phyloP scores from a whole-genome alignment of 1,140 invertebrate genomes.

The Euschistus heros region DNA sequence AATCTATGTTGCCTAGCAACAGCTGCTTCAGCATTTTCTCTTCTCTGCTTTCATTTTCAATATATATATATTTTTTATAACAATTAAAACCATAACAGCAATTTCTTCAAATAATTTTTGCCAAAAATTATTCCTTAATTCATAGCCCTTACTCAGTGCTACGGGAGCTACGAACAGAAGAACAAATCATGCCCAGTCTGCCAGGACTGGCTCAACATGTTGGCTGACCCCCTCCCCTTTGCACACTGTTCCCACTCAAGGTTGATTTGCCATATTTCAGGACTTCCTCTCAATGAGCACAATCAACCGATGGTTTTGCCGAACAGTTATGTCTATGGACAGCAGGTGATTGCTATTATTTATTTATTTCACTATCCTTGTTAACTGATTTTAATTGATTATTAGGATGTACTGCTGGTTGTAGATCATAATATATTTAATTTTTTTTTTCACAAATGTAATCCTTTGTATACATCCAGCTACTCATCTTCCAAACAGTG shows the following conservation, averaged over 20 bases:
- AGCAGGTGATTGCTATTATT: slow-evolving; percentile 63
- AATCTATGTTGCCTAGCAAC: too few species aligned
- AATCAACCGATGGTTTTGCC: slow-evolving; percentile 97
- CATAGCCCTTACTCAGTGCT: slow-evolving; percentile 49
- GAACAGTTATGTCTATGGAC: slow-evolving; percentile 96
- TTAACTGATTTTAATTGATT: too few species aligned
- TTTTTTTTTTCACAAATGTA: neutral
- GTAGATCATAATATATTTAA: neutral
- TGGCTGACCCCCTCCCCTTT: slow-evolving; percentile 79
- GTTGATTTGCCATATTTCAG: slow-evolving; percentile 83
- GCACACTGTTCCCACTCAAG: slow-evolving; percentile 93
- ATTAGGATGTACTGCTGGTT: too few species aligned
- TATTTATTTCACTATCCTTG: too few species aligned
- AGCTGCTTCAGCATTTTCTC: too few species aligned
- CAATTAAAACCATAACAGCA: too few species aligned
- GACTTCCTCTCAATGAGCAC: slow-evolving; percentile 89
- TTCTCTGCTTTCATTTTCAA: too few species aligned
- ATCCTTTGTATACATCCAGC: too few species aligned
- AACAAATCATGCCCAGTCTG: slow-evolving; percentile 92
- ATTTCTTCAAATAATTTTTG: neutral
- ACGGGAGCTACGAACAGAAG: slow-evolving; percentile 46
- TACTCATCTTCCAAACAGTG: too few species aligned
- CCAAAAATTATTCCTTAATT: neutral
- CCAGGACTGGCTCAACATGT: slow-evolving; percentile 70
- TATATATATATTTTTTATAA: too few species aligned